A percentile compares a stretch with the other conserved stretches of the same genome.
Evolutionary conservation across 1,140 invertebrate species (phyloP).

Genomic region (Macrobrachium nipponense): DNA sequence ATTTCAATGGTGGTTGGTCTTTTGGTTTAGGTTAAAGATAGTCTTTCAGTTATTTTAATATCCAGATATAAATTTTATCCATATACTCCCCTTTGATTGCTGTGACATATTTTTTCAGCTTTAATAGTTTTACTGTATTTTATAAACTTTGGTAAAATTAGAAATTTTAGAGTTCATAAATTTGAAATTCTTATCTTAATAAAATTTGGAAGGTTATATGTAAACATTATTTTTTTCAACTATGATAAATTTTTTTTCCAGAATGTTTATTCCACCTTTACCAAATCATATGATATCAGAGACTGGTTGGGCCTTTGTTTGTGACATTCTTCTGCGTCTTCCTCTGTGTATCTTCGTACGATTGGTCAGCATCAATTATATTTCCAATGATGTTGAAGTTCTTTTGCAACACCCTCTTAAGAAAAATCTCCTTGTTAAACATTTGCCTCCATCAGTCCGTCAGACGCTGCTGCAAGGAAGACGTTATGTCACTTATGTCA

Average conservation of each 20-base stretch:
- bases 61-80: too few relatives aligned
- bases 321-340: slow-evolving; percentile 79
- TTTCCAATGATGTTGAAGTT: slow-evolving; percentile 73
- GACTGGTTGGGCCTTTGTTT: slow-evolving; percentile 80
- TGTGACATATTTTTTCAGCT: too few relatives aligned
- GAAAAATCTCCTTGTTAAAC: slow-evolving; percentile 76
- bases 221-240: too few relatives aligned
- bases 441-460: slow-evolving; percentile 70
- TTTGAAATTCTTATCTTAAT: too few relatives aligned
- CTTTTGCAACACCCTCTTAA: slow-evolving; percentile 78
- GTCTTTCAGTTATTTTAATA: too few relatives aligned
- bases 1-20: too few relatives aligned
- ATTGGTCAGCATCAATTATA: slow-evolving; percentile 75
- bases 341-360: slow-evolving; percentile 80
- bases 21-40: too few relatives aligned
- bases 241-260: slow-evolving; percentile 67
- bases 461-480: slow-evolving; percentile 73
- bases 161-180: too few relatives aligned
- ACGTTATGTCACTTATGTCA: slow-evolving; percentile 76
- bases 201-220: too few relatives aligned
- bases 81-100: too few relatives aligned
- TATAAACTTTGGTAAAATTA: too few relatives aligned
- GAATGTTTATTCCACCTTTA: slow-evolving; percentile 79
- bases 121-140: too few relatives aligned
- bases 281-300: slow-evolving; percentile 73